Evolutionary conservation across 1,140 invertebrate genomes (phyloP).

Genomic region (Brachionus angularis): DNA sequence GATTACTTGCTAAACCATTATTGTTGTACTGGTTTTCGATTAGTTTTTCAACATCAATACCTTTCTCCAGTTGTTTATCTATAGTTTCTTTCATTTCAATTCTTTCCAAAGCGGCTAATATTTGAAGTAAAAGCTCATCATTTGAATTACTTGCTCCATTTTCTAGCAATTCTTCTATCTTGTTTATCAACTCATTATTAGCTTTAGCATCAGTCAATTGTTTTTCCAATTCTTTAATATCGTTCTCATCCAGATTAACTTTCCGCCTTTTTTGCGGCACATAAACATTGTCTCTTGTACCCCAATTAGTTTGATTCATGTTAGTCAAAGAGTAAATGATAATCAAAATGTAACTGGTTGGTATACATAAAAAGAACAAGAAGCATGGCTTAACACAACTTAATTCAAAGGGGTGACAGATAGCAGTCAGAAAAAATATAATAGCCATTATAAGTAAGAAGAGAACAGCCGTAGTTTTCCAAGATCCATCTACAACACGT

Average conservation of each 20-base stretch:
- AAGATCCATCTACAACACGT: constrained; percentile 51
- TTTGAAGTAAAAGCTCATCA: constrained; percentile 43
- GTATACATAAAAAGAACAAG: constrained; percentile 84
- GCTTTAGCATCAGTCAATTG: constrained; percentile 22
- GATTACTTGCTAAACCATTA: constrained; percentile 15
- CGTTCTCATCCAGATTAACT: constrained; percentile 35
- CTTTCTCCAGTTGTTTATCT: constrained; percentile 43
- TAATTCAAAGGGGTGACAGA: constrained; percentile 69
- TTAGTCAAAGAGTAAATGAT: constrained; percentile 86
- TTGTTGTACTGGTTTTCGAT: constrained; percentile 31
- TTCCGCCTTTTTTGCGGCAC: constrained; percentile 29
- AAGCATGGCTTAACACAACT: constrained; percentile 70
- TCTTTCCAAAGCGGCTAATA: constrained; percentile 19
- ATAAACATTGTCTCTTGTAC: constrained; percentile 69
- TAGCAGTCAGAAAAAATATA: constrained; percentile 65
- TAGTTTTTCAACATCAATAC: constrained; percentile 26
- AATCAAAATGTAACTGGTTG: constrained; percentile 85
- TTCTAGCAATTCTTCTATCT: constrained; percentile 36
- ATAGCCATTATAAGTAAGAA: constrained; percentile 49
- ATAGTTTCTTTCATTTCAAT: constrained; percentile 31
- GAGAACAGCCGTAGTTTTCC: constrained; percentile 53
- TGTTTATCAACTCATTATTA: constrained; percentile 31
- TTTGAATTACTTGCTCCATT: constrained; percentile 36
- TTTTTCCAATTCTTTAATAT: constrained; percentile 34
- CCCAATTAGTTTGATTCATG: constrained; percentile 82